Conservation (phyloP, 2,113 vertebrate genomes). For the Alligator mississippiensis region DNA sequence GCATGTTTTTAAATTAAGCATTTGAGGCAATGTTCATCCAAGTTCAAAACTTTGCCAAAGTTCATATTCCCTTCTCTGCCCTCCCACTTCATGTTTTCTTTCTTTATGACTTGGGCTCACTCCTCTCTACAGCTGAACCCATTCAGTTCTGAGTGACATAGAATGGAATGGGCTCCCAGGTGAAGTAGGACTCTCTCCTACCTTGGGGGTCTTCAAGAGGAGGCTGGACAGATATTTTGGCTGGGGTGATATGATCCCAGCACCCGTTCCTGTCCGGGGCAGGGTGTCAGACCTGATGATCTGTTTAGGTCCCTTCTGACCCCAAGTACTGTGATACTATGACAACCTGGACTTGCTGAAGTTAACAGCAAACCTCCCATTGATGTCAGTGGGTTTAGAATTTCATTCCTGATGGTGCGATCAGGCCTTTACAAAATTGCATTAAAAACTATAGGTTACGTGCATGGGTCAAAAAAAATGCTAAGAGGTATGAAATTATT, state of each 20-base stretch:
- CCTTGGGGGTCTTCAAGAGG: too few relatives aligned
- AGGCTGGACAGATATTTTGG: too few relatives aligned
- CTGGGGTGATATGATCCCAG: too few relatives aligned
- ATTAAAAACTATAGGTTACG: not conserved
- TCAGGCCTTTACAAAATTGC: not conserved
- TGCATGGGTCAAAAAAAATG: fast-evolving
- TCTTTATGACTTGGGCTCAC: not conserved
- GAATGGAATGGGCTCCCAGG: too few relatives aligned
- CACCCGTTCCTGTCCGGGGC: too few relatives aligned
- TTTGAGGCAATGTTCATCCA: not conserved
- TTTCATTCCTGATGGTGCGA: not conserved
- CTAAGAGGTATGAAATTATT: fast-evolving
- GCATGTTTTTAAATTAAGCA: not conserved
- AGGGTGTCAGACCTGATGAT: too few relatives aligned
- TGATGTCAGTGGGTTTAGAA: not conserved
- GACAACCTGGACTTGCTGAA: not conserved
- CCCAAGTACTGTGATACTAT: not conserved
- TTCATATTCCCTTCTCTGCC: not conserved
- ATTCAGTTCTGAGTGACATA: not conserved
- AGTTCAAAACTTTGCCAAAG: not conserved
- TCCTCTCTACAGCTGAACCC: not conserved
- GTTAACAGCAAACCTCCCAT: not conserved
- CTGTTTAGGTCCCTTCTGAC: too few relatives aligned
- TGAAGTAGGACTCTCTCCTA: too few relatives aligned
- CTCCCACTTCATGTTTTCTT: not conserved